These are phyloP conservation scores for Hydraecia micacea DNA, from an alignment of 2,888 invertebrate species.

Conservation along the genomic window DNA sequence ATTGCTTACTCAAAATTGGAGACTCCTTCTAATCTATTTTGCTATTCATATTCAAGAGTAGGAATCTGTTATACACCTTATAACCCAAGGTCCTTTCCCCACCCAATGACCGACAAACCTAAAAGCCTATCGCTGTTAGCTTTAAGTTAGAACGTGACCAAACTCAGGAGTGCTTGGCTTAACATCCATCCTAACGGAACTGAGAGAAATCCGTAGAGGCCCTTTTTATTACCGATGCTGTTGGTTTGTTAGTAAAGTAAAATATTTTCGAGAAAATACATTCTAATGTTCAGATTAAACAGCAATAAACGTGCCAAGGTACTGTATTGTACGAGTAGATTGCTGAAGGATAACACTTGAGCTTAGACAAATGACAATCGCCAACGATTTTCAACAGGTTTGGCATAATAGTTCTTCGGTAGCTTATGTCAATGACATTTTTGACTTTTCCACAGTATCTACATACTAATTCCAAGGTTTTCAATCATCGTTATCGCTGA, in stretches of 20 bases:
- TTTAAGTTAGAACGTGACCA: conserved; percentile 28
- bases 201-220: background rate
- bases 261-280: background rate
- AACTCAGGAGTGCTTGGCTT: conserved; percentile 19
- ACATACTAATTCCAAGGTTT: background rate
- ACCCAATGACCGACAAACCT: conserved; percentile 23
- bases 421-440: background rate
- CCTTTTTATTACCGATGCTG: background rate
- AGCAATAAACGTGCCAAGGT: background rate
- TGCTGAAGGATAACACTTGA: background rate
- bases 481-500: background rate
- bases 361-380: background rate
- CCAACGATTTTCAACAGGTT: background rate
- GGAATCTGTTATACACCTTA: background rate
- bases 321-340: background rate
- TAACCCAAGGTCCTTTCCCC: background rate
- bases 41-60: background rate
- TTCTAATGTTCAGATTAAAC: no score
- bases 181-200: background rate
- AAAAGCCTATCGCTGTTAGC: conserved; percentile 35
- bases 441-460: background rate
- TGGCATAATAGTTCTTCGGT: background rate
- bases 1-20: background rate
- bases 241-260: background rate
- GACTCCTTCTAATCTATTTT: background rate